Conservation (phyloP, 2,797 vertebrate genomes). For the Ceyx erithaca region DNA sequence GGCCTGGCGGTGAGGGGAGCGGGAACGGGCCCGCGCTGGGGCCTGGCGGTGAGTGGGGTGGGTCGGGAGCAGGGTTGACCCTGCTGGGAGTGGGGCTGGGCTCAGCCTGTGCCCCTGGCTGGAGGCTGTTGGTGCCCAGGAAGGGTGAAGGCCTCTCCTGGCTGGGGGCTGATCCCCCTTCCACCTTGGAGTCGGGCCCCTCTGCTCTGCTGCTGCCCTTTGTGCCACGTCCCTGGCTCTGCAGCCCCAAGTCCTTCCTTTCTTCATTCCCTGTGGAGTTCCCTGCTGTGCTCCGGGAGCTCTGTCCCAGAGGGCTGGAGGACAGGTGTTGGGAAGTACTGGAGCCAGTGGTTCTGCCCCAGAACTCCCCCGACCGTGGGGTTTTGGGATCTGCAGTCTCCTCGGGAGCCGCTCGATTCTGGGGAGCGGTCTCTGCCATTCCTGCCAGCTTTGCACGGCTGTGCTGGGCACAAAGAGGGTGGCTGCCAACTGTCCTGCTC, state of each 20-base stretch:
- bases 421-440: fast-evolving
- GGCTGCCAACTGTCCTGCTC: neutral
- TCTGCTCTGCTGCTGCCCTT: neutral
- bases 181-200: neutral
- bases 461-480: no score
- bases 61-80: neutral
- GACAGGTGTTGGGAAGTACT: neutral
- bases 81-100: neutral
- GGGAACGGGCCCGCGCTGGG: no score
- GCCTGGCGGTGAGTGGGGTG: neutral
- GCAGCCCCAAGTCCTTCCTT: neutral
- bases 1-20: neutral
- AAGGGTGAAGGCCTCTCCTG: neutral
- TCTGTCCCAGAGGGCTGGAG: fast-evolving
- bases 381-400: neutral
- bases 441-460: fast-evolving
- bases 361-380: fast-evolving
- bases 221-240: neutral
- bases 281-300: neutral
- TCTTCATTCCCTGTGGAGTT: no score
- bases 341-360: neutral
- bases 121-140: neutral
- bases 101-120: neutral
- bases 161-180: neutral
- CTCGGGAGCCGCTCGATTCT: neutral